These are phyloP conservation scores for Erynnis tages DNA, from an alignment of 2,888 invertebrate species.

Conservation along the genomic window DNA sequence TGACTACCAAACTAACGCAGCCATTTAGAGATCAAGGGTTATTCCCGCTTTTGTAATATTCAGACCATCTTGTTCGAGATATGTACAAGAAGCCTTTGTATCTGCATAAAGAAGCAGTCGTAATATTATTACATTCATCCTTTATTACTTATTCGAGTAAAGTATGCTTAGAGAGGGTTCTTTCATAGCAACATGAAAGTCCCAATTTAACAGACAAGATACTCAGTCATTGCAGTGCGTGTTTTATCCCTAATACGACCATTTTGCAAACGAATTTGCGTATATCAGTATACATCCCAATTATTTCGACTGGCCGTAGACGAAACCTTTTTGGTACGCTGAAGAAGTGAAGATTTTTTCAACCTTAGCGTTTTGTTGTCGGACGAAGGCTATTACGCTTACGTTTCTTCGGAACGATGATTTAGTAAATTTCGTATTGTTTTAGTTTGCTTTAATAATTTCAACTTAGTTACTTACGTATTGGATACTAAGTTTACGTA, in stretches of 20 bases:
- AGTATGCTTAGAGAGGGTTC: conserved; percentile 45
- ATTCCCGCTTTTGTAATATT: conserved; percentile 19
- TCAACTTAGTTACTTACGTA: too few relatives aligned
- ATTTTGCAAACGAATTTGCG: conserved; percentile 50
- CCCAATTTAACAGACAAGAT: conserved; percentile 55
- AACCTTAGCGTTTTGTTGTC: not conserved
- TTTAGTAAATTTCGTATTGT: too few relatives aligned
- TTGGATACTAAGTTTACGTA: too few relatives aligned
- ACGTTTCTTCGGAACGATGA: too few relatives aligned
- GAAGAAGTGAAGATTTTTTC: conserved; percentile 14
- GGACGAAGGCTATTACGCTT: too few relatives aligned
- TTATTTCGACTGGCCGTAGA: conserved; percentile 28
- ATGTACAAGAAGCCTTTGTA: conserved; percentile 35
- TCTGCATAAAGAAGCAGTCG: conserved; percentile 39
- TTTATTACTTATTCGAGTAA: conserved; percentile 46
- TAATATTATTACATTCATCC: conserved; percentile 45
- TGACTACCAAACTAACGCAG: conserved; percentile 13
- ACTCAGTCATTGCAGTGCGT: conserved; percentile 53
- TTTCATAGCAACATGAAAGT: conserved; percentile 55
- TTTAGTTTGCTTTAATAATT: too few relatives aligned
- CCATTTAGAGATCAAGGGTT: conserved; percentile 23
- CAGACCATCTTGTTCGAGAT: conserved; percentile 31
- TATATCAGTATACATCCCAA: conserved; percentile 32
- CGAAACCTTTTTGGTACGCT: conserved; percentile 25
- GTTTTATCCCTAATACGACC: conserved; percentile 66